Conservation (phyloP, 2,888 invertebrate species). For the Sclerodermus sp. region DNA sequence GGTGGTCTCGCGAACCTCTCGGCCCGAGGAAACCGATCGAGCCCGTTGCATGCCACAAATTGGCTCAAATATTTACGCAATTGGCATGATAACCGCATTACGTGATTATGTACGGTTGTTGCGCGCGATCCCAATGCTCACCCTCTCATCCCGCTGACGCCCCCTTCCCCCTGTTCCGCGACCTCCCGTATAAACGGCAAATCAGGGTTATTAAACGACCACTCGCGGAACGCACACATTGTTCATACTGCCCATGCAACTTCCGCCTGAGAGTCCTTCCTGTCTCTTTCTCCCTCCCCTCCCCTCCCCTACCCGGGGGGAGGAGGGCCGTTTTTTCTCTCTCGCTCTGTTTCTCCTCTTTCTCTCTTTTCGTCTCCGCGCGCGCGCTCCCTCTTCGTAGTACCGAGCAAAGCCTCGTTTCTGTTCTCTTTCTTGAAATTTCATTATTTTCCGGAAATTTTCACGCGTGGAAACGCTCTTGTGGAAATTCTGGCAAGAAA, state of each 20-base stretch:
- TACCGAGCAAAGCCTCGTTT: too few species aligned
- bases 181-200: slow-evolving; percentile 39
- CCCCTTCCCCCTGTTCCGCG: slow-evolving; percentile 17
- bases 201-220: slow-evolving; percentile 46
- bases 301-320: too few species aligned
- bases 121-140: slow-evolving; percentile 42
- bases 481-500: too few species aligned
- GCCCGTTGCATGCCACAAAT: slow-evolving; percentile 53
- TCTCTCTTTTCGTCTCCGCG: too few species aligned
- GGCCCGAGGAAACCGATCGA: slow-evolving; percentile 24
- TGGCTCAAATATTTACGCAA: slow-evolving; percentile 56
- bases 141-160: slow-evolving; percentile 30
- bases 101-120: slow-evolving; percentile 55
- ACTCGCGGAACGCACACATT: slow-evolving; percentile 30
- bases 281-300: slow-evolving; percentile 15
- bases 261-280: slow-evolving; percentile 22
- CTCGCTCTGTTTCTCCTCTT: background rate
- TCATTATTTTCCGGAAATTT: too few species aligned
- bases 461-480: too few species aligned
- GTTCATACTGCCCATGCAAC: slow-evolving; percentile 29
- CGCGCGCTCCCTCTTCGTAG: too few species aligned
- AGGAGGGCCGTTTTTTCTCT: slow-evolving; percentile 5
- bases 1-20: slow-evolving; percentile 14
- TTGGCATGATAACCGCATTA: slow-evolving; percentile 56
- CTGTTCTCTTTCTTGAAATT: too few species aligned